phyloP scores from a whole-genome alignment of 1,140 invertebrate species.

The Macrotrachela quadricornifera region DNA sequence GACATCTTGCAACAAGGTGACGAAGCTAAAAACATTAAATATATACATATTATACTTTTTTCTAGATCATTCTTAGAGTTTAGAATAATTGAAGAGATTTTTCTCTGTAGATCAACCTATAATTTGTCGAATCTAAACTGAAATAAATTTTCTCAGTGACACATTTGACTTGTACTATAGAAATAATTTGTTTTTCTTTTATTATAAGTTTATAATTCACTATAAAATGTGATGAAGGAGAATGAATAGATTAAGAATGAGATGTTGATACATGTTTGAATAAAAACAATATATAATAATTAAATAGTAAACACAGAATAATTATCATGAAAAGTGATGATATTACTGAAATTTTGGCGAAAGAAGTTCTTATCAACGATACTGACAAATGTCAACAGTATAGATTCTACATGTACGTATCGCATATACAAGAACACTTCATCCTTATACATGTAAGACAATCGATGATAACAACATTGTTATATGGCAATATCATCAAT shows the following conservation, averaged over 20 bases:
- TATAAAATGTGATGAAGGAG: too few relatives aligned
- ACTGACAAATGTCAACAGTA: too few relatives aligned
- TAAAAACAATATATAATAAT: too few relatives aligned
- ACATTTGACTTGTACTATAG: background rate
- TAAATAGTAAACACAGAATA: too few relatives aligned
- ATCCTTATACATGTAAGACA: background rate
- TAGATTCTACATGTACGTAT: too few relatives aligned
- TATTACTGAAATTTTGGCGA: too few relatives aligned
- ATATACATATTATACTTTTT: background rate
- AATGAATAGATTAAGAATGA: too few relatives aligned
- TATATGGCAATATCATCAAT: background rate
- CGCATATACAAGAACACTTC: background rate
- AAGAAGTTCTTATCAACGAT: too few relatives aligned
- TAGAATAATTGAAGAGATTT: background rate
- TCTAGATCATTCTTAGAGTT: background rate
- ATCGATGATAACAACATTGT: background rate
- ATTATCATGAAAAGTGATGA: too few relatives aligned
- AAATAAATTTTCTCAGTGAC: background rate
- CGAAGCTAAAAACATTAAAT: conserved; percentile 34
- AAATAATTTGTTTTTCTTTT: background rate
- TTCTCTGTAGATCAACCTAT: background rate
- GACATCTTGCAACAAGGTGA: conserved; percentile 37
- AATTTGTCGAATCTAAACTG: background rate
- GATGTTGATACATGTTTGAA: too few relatives aligned
- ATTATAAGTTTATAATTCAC: background rate